Evolutionary conservation across 1,140 invertebrate species (phyloP), one percentile per base, ranked within the genome.

Genomic region (Apis cerana): DNA sequence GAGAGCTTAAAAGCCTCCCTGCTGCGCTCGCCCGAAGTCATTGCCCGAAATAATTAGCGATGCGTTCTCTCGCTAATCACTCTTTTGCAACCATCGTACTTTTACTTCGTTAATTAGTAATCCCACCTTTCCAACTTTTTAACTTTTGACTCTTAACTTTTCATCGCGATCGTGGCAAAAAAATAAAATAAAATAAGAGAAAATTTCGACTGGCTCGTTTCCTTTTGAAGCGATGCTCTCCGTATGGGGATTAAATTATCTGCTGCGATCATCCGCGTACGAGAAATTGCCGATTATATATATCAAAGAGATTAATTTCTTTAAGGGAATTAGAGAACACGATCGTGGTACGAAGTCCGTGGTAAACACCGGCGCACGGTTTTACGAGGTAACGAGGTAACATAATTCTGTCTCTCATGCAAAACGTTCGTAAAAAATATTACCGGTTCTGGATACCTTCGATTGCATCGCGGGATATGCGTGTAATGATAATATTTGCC

Each of bases 31-130:
- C 15, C 21, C 43, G 5, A 48, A 84, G 27, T 74, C 58, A 23
- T 23, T 74, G 52, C 54, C 69, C 50, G 54, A 65, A 86, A 85
- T 85, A 85, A 85, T 85, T 85, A 84, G 52, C n/a, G 23, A 21
- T 12, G 67, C 61, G 23, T 62, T 75, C 71, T 23, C n/a, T 21
- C 33, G 59, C 43, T n/a, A 75, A 61, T 62, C 59, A 21, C 58
- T 19, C 21, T 23, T 62, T 48, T 75, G 13, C 56, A 23, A 75
- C 4, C 2, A 12, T 4, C 9, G 33, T 48, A 48, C 71, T 75
- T 75, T 75, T 75, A 75, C 56, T 75, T 75, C 33, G 56, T 17
- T 23, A 48, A 75, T 75, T 62, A 58, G 33, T 43, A 43, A 72
- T 43, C 21, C 23, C 12, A 58, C 3, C 54, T 43, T 21, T 33